Percentiles rank a stretch among this genome's conserved stretches.
Evolutionary conservation across 2,113 vertebrate genomes (phyloP).

Genomic region (Eira barbara): DNA sequence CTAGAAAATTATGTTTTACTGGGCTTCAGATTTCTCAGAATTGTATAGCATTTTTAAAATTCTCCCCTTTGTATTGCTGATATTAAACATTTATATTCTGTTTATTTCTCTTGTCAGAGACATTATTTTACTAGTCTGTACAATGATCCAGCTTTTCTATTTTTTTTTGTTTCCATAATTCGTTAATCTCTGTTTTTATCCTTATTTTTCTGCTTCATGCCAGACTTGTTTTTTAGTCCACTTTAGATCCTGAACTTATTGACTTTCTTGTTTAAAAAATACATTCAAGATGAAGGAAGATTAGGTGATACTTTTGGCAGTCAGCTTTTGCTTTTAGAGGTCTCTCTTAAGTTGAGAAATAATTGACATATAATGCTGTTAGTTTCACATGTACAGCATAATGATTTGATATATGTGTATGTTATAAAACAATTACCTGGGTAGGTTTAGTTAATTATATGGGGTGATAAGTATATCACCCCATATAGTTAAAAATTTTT

Average conservation of each 20-base stretch:
- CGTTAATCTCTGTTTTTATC: background rate
- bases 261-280: slow-evolving; percentile 43
- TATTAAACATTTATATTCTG: background rate
- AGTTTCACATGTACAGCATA: background rate
- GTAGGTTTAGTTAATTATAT: background rate
- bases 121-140: background rate
- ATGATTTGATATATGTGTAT: background rate
- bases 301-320: background rate
- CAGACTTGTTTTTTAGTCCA: background rate
- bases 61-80: background rate
- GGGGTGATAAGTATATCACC: background rate
- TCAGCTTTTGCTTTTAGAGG: background rate
- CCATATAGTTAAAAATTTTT: background rate
- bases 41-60: background rate
- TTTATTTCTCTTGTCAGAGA: background rate
- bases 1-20: background rate
- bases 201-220: background rate
- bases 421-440: background rate
- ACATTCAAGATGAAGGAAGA: background rate
- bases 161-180: background rate
- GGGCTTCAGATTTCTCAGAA: background rate
- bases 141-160: background rate
- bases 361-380: background rate
- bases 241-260: background rate
- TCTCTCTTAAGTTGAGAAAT: background rate